A percentile compares a stretch with the other conserved stretches of the same genome.
These are phyloP conservation scores for Hippocampus abdominalis DNA, from an alignment of 2,113 vertebrate genomes.

Conservation along the genomic window DNA sequence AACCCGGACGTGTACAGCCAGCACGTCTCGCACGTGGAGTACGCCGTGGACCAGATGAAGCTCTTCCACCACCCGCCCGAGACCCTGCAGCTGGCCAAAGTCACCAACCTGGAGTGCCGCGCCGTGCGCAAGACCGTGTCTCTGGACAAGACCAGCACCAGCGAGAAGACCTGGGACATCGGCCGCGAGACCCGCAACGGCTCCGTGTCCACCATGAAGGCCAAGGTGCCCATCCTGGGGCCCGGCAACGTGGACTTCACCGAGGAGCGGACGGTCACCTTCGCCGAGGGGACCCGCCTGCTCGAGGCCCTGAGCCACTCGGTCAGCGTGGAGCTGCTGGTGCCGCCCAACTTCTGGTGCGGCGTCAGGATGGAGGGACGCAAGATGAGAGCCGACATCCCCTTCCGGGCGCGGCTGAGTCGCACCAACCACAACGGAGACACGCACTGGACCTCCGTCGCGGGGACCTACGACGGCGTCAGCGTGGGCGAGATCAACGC, in stretches of 20 bases:
- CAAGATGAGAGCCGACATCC: conserved; percentile 69
- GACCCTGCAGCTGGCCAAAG: conserved; percentile 62
- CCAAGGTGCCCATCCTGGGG: conserved; percentile 65
- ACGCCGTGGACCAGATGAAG: conserved; percentile 62
- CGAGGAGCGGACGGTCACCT: conserved; percentile 63
- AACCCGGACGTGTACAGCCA: conserved; percentile 67
- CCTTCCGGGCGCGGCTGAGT: conserved; percentile 66
- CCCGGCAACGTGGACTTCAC: conserved; percentile 58
- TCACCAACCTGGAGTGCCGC: conserved; percentile 70
- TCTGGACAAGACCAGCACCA: conserved; percentile 60
- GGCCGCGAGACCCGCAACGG: conserved; percentile 61
- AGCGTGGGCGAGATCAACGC: conserved; percentile 67
- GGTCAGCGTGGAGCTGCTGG: conserved; percentile 56
- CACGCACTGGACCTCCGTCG: conserved; percentile 67
- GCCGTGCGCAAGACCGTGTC: conserved; percentile 59
- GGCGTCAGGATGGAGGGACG: conserved; percentile 66
- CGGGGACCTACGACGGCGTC: conserved; percentile 59
- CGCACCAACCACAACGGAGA: conserved; percentile 66
- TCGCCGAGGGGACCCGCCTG: conserved; percentile 62
- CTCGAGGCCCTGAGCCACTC: conserved; percentile 58
- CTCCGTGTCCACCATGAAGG: conserved; percentile 62
- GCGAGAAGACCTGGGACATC: conserved; percentile 68
- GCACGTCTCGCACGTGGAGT: conserved; percentile 70
- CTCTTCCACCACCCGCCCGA: conserved; percentile 67
- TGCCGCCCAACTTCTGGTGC: conserved; percentile 70